These are phyloP conservation scores for Triplophysa siluroides DNA, from an alignment of 2,113 vertebrate species.

Conservation along the genomic window DNA sequence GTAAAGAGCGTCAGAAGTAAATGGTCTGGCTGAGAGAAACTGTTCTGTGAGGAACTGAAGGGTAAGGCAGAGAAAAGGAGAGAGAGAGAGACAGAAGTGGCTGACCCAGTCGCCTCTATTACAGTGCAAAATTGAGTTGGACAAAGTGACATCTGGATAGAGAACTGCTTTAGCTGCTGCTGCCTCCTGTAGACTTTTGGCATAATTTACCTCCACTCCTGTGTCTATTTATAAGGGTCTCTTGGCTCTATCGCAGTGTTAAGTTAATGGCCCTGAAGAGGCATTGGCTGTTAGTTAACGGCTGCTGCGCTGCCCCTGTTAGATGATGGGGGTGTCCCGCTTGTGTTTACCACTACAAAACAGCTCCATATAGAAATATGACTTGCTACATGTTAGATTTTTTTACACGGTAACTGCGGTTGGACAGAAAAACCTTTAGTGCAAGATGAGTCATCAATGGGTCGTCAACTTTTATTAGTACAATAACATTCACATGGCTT, in stretches of 20 bases:
- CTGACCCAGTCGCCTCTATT: slow-evolving; percentile 70
- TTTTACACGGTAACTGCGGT: no score
- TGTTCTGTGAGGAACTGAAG: slow-evolving; percentile 48
- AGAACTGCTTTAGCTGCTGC: slow-evolving; percentile 45
- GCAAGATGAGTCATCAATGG: no score
- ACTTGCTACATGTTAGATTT: no score
- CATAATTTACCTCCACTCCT: slow-evolving; percentile 75
- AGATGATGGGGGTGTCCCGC: slow-evolving; percentile 5
- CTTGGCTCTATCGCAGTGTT: slow-evolving; percentile 50
- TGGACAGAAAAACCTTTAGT: no score
- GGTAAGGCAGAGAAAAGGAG: slow-evolving; percentile 41
- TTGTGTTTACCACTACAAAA: slow-evolving; percentile 7
- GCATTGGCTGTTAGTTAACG: slow-evolving; percentile 75
- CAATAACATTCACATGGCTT: not conserved
- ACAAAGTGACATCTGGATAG: slow-evolving; percentile 72
- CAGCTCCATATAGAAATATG: not conserved
- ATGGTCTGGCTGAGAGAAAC: slow-evolving; percentile 53
- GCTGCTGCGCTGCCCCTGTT: slow-evolving; percentile 36
- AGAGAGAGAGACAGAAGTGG: slow-evolving; percentile 48
- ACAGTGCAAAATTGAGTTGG: slow-evolving; percentile 78
- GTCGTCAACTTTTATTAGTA: no score
- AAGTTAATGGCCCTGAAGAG: slow-evolving; percentile 74
- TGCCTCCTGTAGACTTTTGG: slow-evolving; percentile 61
- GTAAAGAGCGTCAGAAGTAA: slow-evolving; percentile 58
- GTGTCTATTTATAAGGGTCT: slow-evolving; percentile 74